Percentiles rank a stretch among this genome's conserved stretches.
phyloP scores from a whole-genome alignment of 2,888 invertebrate genomes.

The Andrena praecox region DNA sequence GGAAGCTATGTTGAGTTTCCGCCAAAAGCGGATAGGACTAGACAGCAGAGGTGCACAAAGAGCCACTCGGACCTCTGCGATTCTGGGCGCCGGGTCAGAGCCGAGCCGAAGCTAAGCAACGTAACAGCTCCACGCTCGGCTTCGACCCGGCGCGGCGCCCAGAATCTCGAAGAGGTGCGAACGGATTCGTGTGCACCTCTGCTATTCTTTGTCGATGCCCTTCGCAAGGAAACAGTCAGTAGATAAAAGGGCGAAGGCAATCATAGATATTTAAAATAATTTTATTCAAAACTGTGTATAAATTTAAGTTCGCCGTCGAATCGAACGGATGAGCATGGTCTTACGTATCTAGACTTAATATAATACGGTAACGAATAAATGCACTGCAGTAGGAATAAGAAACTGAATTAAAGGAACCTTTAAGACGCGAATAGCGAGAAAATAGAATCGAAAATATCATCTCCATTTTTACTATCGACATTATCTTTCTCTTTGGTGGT shows the following conservation, averaged over 20 bases:
- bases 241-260: background rate
- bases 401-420: background rate
- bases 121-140: too few species aligned
- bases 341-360: conserved; percentile 15
- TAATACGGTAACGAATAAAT: conserved; percentile 19
- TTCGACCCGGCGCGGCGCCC: too few species aligned
- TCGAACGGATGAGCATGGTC: background rate
- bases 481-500: too few species aligned
- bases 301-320: background rate
- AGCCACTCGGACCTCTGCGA: too few species aligned
- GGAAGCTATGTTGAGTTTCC: too few species aligned
- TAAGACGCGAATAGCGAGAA: background rate
- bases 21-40: too few species aligned
- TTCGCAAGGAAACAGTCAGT: background rate
- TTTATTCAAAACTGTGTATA: conserved; percentile 14
- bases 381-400: background rate
- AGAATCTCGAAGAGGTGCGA: too few species aligned
- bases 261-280: background rate
- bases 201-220: background rate
- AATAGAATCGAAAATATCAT: background rate
- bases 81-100: too few species aligned
- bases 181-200: too few species aligned
- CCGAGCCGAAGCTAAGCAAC: too few species aligned
- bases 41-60: too few species aligned
- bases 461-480: too few species aligned